Evolutionary conservation across 2,797 vertebrate species (phyloP).

Genomic region (Muraenolepis orangiensis): DNA sequence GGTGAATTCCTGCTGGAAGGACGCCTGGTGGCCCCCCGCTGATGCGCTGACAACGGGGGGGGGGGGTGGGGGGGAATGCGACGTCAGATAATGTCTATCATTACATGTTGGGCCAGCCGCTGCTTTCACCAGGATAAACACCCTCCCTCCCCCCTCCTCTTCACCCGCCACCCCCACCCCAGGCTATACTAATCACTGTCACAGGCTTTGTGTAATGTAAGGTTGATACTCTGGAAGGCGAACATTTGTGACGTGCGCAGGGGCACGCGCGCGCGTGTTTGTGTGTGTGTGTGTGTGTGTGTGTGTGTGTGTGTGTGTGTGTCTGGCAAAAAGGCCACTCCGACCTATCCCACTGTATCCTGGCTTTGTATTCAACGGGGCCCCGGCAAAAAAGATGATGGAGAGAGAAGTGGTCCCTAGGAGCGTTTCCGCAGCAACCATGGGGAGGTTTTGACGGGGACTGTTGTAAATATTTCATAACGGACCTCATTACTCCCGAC

Average conservation of each 20-base stretch:
- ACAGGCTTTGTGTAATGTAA: background rate
- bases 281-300: background rate
- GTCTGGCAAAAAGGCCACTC: background rate
- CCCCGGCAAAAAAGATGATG: slow-evolving; percentile 19
- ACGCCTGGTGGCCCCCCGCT: slow-evolving; percentile 46
- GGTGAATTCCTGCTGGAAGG: slow-evolving; percentile 39
- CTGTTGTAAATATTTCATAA: slow-evolving; percentile 64
- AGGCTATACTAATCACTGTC: background rate
- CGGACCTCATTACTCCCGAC: slow-evolving; percentile 55
- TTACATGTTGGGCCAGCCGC: background rate
- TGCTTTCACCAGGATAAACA: background rate
- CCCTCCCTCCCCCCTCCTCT: background rate
- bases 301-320: background rate
- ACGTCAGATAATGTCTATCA: background rate
- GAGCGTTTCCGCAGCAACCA: slow-evolving; percentile 58
- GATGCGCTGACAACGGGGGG: slow-evolving; percentile 35
- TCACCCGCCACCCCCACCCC: background rate
- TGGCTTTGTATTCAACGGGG: slow-evolving; percentile 21
- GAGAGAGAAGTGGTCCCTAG: slow-evolving; percentile 40
- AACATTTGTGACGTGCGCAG: background rate
- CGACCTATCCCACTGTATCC: background rate
- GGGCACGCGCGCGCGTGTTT: background rate
- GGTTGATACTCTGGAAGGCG: background rate
- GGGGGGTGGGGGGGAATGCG: background rate
- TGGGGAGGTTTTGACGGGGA: slow-evolving; percentile 20